Base-by-base conservation (phyloP, 2,113 vertebrate genomes). In the Archilochus colubris region DNA sequence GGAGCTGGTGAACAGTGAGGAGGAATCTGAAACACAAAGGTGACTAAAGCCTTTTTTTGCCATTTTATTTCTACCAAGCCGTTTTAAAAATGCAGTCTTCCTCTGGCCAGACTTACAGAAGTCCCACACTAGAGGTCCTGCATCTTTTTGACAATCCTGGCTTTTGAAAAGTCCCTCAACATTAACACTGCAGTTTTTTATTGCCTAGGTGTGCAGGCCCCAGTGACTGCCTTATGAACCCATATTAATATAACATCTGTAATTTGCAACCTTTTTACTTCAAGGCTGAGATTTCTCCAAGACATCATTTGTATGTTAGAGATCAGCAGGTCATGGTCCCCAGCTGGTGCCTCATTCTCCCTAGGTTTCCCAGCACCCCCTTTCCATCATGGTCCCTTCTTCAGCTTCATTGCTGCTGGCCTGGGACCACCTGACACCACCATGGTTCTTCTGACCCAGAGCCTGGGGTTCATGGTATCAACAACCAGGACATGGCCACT, bases 401-500 rank as follows among this genome's bases (percentile, higher is more conserved):
- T 1, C 5, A 61, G 38, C 54, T 50, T 54, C 33, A 8, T 13
- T 30, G 23, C 23, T 4, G 2, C 50, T 43, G 40, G 53, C 64
- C 57, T 73, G 31, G 46, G 24, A 89, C 38, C 55, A 77, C 43
- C 48, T n/a, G 67, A 27, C 27, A 40, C 9, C 46, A 48, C 46
- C 1, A 1, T 0, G 1, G 73, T 46, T 64, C 86, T 88, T 78
- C 73, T 88, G 85, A 62, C n/a, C 59, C 75, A 77, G 48, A 61
- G 78, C 85, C 30, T 3, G 2, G 69, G 48, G 66, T 88, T 88
- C 38, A 36, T 10, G 3, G 74, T 61, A 80, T 1, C 70, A 89
- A 72, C 91, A 84, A 64, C 24, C 8, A 28, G 68, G 51, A 51
- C 55, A 88, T 92, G 53, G 51, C 38, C 97, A 58, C 76, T 95